Base-by-base conservation (phyloP, 2,113 vertebrate genomes). In the Mormoops blainvillei region DNA sequence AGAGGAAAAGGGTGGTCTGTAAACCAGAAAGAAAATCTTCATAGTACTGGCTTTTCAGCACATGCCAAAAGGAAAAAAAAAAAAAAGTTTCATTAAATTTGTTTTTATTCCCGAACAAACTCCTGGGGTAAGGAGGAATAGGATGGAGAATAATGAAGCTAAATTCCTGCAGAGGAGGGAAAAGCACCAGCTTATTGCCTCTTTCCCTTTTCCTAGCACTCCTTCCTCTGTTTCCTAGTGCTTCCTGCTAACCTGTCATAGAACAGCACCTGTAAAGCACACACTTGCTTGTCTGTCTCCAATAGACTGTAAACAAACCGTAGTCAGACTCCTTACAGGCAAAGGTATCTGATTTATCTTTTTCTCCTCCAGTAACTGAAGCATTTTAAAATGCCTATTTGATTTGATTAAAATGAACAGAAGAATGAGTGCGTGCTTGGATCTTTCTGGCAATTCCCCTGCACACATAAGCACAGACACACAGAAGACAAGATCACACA, bases 351-450 rank as follows among this genome's bases (percentile, higher is more conserved):
- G 86, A 76, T n/a, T 76, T 74, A 58, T 11, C 16, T 54, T 36
- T 36, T n/a, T 14, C 1, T 6, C 20, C 7, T 26, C 38, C 14
- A 8, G 70, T 70, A 87, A 9, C 26, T 92, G 58, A 18, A 89
- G 11, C 24, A 77, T 77, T 93, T 94, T 19, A 1, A 90, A 76
- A 71, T 88, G 16, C n/a, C 61, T 26, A 76, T 70, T 67, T 73
- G 83, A 87, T 87, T 87, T 81, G 18, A 91, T 63, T 84, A 63
- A 93, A 91, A 80, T 68, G 54, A 88, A 77, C 12, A 91, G 54
- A 65, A 45, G 28, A 28, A 77, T 13, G 41, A 54, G 48, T 9
- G 13, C 50, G 36, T 67, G 22, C 16, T n/a, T 41, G 15, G 45
- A 63, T 83, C 43, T 92, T 33, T 70, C 54, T 3, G 63, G 13